Percentiles rank a stretch among this genome's conserved stretches.
phyloP scores from a whole-genome alignment of 2,888 invertebrate genomes.

The Oxytorus armatus region DNA sequence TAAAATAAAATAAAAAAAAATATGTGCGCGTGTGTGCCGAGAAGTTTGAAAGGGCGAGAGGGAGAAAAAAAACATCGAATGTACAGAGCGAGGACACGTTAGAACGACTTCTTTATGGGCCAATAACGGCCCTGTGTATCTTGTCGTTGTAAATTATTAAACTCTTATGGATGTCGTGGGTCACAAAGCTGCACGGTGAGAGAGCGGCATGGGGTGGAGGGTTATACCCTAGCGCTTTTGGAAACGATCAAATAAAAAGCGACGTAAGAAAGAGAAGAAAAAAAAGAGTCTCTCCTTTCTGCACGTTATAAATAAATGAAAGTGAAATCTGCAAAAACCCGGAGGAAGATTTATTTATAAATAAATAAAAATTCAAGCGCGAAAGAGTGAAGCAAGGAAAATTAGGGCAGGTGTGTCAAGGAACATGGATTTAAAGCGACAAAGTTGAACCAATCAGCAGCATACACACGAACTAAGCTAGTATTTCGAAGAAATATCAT shows the following conservation, averaged over 20 bases:
- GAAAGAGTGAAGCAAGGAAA: background rate
- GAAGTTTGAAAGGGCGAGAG: conserved; percentile 36
- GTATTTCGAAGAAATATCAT: too few species aligned
- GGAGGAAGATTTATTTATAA: background rate
- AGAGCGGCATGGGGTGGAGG: too few species aligned
- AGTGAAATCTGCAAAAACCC: background rate
- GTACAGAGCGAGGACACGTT: conserved; percentile 26
- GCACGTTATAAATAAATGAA: background rate
- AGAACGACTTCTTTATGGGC: conserved; percentile 79
- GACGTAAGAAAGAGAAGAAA: background rate
- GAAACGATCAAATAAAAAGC: conserved; percentile 23
- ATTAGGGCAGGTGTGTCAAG: background rate
- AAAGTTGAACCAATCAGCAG: background rate
- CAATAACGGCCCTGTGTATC: conserved; percentile 80
- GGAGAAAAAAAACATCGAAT: conserved; percentile 19
- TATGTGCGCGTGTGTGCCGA: conserved; percentile 19
- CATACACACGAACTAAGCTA: too few species aligned
- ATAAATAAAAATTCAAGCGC: background rate
- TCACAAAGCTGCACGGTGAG: conserved; percentile 36
- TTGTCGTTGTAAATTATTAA: conserved; percentile 82
- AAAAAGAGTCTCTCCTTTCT: background rate
- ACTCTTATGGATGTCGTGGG: conserved; percentile 58
- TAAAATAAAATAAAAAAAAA: background rate
- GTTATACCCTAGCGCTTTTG: background rate
- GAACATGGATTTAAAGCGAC: background rate